Conservation (phyloP, 2,888 invertebrate species). For the Macrosiphum euphorbiae region DNA sequence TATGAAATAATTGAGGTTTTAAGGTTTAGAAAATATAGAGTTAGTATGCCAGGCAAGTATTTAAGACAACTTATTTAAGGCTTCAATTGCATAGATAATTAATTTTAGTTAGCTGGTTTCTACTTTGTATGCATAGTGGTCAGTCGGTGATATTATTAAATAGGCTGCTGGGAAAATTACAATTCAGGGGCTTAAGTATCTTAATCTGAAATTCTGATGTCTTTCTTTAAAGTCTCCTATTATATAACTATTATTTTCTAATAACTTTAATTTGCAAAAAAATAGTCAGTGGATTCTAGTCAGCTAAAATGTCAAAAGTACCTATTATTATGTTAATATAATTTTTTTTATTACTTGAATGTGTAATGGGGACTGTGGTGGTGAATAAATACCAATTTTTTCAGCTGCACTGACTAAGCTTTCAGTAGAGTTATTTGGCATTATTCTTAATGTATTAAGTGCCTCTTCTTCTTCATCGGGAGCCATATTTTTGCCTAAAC, state of each 20-base stretch:
- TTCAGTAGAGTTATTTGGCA: conserved; percentile 52
- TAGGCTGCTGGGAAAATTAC: background rate
- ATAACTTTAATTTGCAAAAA: too few relatives aligned
- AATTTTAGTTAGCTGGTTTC: background rate
- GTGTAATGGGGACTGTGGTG: background rate
- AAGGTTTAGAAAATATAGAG: background rate
- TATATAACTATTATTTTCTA: background rate
- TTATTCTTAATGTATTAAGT: conserved; percentile 31
- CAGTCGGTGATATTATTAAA: background rate
- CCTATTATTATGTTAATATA: background rate
- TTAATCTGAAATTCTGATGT: background rate
- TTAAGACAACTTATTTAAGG: background rate
- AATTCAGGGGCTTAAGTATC: background rate
- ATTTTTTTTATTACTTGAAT: conserved; percentile 41
- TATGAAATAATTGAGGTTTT: background rate
- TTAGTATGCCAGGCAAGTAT: background rate
- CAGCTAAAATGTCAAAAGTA: too few relatives aligned
- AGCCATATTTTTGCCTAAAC: conserved; percentile 57
- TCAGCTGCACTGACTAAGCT: conserved; percentile 47
- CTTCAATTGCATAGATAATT: background rate
- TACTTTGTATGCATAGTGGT: background rate
- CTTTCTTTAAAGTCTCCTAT: background rate
- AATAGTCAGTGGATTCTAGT: too few relatives aligned
- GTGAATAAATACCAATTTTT: conserved; percentile 42
- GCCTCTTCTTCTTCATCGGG: conserved; percentile 60